Percentiles rank a stretch among this genome's conserved stretches.
These are phyloP conservation scores for Aleiodes sp. DNA, from an alignment of 1,140 invertebrate genomes.

Conservation along the genomic window DNA sequence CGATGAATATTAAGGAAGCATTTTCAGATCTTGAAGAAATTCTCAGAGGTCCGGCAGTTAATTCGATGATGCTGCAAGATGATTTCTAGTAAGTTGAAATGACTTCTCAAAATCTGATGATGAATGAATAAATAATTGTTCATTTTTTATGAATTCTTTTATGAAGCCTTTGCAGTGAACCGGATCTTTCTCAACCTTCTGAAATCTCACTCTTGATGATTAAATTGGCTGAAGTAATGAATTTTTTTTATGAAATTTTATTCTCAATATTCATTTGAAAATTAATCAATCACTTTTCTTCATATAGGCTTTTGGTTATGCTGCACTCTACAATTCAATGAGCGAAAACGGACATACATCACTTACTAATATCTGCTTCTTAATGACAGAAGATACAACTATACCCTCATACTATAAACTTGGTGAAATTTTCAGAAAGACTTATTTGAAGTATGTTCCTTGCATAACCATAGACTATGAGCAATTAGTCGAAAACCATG, in stretches of 20 bases:
- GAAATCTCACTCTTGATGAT: too few species aligned
- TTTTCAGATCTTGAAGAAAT: conserved; percentile 63
- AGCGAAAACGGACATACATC: conserved; percentile 66
- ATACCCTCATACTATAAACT: conserved; percentile 44
- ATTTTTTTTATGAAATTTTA: conserved; percentile 53
- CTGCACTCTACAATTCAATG: conserved; percentile 72
- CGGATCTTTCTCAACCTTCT: too few species aligned
- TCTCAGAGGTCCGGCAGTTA: conserved; percentile 51
- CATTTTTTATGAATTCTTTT: not conserved
- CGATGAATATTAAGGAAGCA: conserved; percentile 60
- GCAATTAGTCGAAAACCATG: conserved; percentile 28
- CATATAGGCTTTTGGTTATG: conserved; percentile 52
- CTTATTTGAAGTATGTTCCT: too few species aligned
- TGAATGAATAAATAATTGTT: too few species aligned
- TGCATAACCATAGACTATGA: conserved; percentile 39
- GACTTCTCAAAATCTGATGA: conserved; percentile 31
- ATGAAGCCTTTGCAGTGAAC: not conserved
- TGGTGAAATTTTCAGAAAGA: conserved; percentile 29
- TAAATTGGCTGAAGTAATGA: too few species aligned
- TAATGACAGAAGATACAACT: conserved; percentile 61
- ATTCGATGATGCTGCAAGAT: conserved; percentile 42
- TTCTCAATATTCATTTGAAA: conserved; percentile 64
- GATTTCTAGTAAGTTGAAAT: conserved; percentile 55
- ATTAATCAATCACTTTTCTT: not conserved
- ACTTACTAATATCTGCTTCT: conserved; percentile 66